Percentiles rank a stretch among this genome's conserved stretches.
phyloP scores from a whole-genome alignment of 2,113 vertebrate genomes.

The Sardina pilchardus region DNA sequence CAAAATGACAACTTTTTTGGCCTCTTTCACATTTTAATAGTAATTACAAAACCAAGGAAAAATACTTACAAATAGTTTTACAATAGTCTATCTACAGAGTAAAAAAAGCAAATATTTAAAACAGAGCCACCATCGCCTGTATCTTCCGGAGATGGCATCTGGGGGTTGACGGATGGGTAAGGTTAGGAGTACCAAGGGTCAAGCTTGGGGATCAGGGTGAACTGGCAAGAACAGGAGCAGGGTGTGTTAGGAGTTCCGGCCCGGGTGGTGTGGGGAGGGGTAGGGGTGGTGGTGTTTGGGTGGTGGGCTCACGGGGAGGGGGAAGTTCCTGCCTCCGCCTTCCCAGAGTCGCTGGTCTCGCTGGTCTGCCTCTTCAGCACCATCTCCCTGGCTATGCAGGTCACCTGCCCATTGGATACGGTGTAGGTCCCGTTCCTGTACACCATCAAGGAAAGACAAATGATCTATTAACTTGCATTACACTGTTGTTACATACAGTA shows the following conservation, averaged over 20 bases:
- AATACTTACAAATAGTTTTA: conserved; percentile 4
- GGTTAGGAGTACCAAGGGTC: not conserved
- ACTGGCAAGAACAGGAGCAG: too few relatives aligned
- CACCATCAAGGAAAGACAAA: not conserved
- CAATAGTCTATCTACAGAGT: not conserved
- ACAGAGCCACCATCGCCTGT: not conserved
- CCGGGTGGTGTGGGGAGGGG: not conserved
- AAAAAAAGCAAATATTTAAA: not conserved
- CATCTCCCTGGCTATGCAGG: conserved; percentile 74
- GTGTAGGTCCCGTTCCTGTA: conserved; percentile 71
- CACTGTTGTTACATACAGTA: too few relatives aligned
- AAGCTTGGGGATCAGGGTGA: not conserved
- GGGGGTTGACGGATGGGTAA: not conserved
- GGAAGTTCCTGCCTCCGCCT: conserved; percentile 47
- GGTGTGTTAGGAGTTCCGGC: not conserved
- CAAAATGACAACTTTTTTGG: not conserved
- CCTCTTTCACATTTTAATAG: conserved; percentile 16
- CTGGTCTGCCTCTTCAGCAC: conserved; percentile 67
- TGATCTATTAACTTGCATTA: not conserved
- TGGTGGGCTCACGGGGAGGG: conserved; percentile 53
- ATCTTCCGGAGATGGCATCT: not conserved
- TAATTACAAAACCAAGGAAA: not conserved
- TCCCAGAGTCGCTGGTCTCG: conserved; percentile 67
- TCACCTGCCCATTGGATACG: conserved; percentile 69
- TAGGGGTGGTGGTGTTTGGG: not conserved